Percentiles rank a stretch among this genome's conserved stretches.
Conservation (phyloP, 2,113 vertebrate genomes). For the Canis aureus region DNA sequence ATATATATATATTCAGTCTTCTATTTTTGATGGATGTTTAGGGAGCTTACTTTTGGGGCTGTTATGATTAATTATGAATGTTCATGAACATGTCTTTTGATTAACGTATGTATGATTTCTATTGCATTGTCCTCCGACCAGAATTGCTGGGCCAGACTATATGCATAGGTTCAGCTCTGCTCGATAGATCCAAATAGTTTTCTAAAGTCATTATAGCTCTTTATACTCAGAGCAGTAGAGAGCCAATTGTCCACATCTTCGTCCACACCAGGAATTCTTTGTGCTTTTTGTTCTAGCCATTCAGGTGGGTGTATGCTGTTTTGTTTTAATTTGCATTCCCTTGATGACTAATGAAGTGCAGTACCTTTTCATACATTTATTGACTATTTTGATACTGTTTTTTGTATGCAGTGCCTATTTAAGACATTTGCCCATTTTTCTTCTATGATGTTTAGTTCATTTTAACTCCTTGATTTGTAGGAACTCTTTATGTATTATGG, state of each 20-base stretch:
- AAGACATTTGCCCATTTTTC: neutral
- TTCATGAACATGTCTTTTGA: neutral
- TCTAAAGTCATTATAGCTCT: neutral
- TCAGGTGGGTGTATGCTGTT: neutral
- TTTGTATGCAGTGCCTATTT: neutral
- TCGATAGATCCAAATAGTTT: neutral
- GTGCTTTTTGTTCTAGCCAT: neutral
- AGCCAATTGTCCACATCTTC: accelerated
- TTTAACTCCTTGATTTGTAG: neutral
- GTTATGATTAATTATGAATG: neutral
- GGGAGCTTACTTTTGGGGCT: neutral
- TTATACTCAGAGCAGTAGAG: neutral
- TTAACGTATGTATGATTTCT: neutral
- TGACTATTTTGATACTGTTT: neutral
- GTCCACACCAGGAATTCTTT: neutral
- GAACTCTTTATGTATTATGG: neutral
- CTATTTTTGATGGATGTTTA: neutral
- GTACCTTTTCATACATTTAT: neutral
- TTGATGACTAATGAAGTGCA: neutral
- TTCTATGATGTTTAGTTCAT: neutral
- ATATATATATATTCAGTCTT: neutral
- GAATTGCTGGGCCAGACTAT: neutral
- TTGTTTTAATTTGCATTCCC: neutral
- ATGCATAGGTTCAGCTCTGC: neutral
- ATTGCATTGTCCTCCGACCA: neutral